Percentiles rank a stretch among this genome's conserved stretches.
phyloP scores from a whole-genome alignment of 1,140 invertebrate species.

The Lepidurus packardi region DNA sequence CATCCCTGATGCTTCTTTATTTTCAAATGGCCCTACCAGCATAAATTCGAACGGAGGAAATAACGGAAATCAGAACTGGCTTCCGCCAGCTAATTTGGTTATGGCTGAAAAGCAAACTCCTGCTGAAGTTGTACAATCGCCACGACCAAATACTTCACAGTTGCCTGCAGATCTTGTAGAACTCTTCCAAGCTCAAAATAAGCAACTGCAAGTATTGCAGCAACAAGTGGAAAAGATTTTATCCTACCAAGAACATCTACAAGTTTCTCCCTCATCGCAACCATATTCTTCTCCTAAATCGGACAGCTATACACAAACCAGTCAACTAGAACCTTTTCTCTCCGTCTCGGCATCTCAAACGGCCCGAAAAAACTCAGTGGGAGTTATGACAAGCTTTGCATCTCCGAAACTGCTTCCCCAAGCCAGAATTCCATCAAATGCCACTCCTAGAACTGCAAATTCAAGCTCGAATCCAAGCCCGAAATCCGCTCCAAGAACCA shows the following conservation, averaged over 20 bases:
- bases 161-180: conserved; percentile 11
- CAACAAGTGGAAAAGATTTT: conserved; percentile 32
- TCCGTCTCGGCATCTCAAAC: background rate
- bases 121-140: background rate
- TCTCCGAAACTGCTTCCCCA: background rate
- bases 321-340: background rate
- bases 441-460: background rate
- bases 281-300: background rate
- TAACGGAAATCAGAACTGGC: conserved; percentile 21
- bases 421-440: background rate
- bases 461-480: background rate
- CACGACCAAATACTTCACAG: background rate
- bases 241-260: conserved; percentile 29
- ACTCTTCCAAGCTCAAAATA: conserved; percentile 29
- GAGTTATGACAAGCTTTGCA: background rate
- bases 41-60: background rate
- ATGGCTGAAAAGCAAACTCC: background rate
- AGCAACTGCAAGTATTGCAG: conserved; percentile 23
- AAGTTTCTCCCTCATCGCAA: background rate
- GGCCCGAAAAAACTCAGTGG: background rate
- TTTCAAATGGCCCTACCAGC: background rate
- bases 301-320: conserved; percentile 26
- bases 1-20: background rate
- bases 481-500: background rate
- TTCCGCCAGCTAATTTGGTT: background rate